Evolutionary conservation across 2,888 invertebrate species (phyloP).

Genomic region (Latheticus oryzae): DNA sequence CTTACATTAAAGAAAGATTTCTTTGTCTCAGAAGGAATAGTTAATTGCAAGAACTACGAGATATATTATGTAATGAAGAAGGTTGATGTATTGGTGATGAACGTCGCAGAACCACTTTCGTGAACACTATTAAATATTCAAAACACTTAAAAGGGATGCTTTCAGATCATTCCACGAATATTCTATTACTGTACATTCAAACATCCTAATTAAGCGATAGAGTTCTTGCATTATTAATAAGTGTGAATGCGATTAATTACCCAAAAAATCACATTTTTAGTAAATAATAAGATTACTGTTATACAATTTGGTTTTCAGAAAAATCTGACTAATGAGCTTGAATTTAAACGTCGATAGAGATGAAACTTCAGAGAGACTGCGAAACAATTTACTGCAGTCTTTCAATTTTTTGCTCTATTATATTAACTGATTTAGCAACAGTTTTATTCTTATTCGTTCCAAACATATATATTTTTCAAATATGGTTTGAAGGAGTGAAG

Average conservation of each 20-base stretch:
- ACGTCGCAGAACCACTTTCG: slow-evolving; percentile 46
- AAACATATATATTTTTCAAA: no score
- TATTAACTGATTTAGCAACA: no score
- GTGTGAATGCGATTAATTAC: slow-evolving; percentile 21
- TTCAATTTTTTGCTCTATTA: no score
- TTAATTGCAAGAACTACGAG: slow-evolving; percentile 31
- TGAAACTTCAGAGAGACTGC: no score
- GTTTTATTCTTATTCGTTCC: no score
- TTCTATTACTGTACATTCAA: slow-evolving; percentile 52
- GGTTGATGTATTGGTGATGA: slow-evolving; percentile 39
- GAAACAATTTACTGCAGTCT: no score
- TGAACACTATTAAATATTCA: slow-evolving; percentile 63
- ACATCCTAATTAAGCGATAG: slow-evolving; percentile 48
- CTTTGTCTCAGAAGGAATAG: slow-evolving; percentile 37
- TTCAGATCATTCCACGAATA: slow-evolving; percentile 59
- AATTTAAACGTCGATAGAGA: no score
- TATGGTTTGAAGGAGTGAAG: no score
- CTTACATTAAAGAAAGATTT: slow-evolving; percentile 21
- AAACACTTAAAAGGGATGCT: slow-evolving; percentile 65
- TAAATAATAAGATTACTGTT: no score
- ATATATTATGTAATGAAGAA: slow-evolving; percentile 29
- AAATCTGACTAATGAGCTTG: no score
- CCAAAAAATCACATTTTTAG: no score
- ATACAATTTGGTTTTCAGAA: no score
- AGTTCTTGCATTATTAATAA: slow-evolving; percentile 37